Evolutionary conservation across 64 coral and sea anemone genomes (phyloP), one percentile per base, ranked within the genome.

Genomic region (Orbicella faveolata): DNA sequence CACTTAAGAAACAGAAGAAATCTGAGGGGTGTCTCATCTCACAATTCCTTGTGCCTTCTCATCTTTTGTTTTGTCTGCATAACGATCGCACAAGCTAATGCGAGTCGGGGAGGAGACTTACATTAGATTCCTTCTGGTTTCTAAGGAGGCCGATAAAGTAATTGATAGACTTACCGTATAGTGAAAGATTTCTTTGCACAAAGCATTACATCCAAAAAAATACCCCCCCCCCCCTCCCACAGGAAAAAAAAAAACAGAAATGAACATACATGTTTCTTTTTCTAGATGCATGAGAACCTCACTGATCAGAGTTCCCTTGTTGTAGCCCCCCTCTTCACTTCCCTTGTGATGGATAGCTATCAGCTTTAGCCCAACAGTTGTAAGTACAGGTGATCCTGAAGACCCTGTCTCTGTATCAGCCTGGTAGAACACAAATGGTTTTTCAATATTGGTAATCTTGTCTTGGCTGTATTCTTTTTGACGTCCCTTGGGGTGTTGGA

Each of bases 221-320:
- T 48, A 5, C 41, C 41, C 1, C 6, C 0, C 4, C 41, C 41
- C 41, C 1, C 4, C 1, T 6, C 41, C 41, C 6, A 6, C 4
- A 59, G 55, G 55, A 15, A 11, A 59, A 11, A 8, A 13, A 64
- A 34, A 57, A n/a, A 20, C 35, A 25, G 7, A 63, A 76, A 62
- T 48, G 0, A 68, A 88, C 92, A 83, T 96, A 96, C 95, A 96
- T 74, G 68, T 94, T 62, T 88, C 95, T 73, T 72, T 85, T 11
- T 89, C 88, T 9, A 96, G 83, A 89, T 96, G 88, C 54, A 79
- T 90, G 67, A 96, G 51, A 52, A 96, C 83, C 79, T 96, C 95
- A 91, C 92, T 96, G 53, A 72, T 88, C n/a, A 96, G n/a, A n/a
- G 90, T 92, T 15, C 95, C 95, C 64, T 96, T 96, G 37, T 96